These are phyloP conservation scores for Thamnophis sirtalis DNA, from an alignment of 2,113 vertebrate genomes.

Conservation along the genomic window DNA sequence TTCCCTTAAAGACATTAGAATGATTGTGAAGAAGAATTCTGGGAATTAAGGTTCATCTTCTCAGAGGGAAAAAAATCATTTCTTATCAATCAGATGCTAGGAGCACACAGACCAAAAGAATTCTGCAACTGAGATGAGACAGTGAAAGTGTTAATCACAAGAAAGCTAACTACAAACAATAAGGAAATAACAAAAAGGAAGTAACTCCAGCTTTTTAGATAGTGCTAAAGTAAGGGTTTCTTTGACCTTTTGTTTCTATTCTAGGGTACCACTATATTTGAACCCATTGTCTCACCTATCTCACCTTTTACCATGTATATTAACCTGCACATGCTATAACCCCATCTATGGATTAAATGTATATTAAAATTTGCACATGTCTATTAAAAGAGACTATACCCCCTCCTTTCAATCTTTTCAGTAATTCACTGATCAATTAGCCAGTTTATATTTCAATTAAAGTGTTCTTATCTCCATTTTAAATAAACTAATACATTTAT, in stretches of 20 bases:
- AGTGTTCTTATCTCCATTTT: background rate
- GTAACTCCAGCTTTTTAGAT: too few relatives aligned
- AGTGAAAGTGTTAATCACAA: too few relatives aligned
- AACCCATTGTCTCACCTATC: background rate
- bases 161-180: too few relatives aligned
- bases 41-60: background rate
- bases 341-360: background rate
- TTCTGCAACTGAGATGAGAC: too few relatives aligned
- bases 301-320: background rate
- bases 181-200: too few relatives aligned
- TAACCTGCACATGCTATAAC: background rate
- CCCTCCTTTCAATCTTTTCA: background rate
- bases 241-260: too few relatives aligned
- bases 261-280: background rate
- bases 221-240: too few relatives aligned
- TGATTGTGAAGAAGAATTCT: background rate
- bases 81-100: background rate
- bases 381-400: background rate
- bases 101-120: background rate
- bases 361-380: background rate
- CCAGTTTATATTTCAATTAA: background rate
- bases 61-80: background rate
- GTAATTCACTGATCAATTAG: background rate
- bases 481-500: background rate
- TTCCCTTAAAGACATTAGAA: background rate